A percentile compares a stretch with the other conserved stretches of the same genome.
Conservation (phyloP, 2,113 vertebrate species). For the Grammomys surdaster region DNA sequence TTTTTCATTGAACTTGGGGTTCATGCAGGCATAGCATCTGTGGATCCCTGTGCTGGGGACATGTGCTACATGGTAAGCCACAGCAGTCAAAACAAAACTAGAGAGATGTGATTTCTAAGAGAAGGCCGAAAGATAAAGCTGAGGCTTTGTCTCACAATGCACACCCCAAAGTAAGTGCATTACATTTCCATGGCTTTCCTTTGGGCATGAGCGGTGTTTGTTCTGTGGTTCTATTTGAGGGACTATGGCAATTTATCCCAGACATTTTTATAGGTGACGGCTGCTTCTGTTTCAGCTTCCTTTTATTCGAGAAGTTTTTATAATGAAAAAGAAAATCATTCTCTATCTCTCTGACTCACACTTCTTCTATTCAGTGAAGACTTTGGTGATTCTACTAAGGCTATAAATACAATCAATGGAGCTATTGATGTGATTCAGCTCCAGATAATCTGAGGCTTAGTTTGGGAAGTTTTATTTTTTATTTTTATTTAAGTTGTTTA, state of each 20-base stretch:
- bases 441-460: slow-evolving; percentile 21
- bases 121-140: neutral
- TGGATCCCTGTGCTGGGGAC: too few species aligned
- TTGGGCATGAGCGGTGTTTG: neutral
- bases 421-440: neutral
- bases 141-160: neutral
- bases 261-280: neutral
- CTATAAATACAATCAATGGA: slow-evolving; percentile 44
- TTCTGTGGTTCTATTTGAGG: slow-evolving; percentile 28
- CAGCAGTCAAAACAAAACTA: neutral
- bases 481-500: neutral
- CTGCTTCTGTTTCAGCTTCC: neutral
- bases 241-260: slow-evolving; percentile 32
- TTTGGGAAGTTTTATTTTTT: neutral
- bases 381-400: neutral
- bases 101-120: neutral
- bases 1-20: neutral
- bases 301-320: neutral
- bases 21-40: neutral
- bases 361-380: slow-evolving; percentile 39
- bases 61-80: neutral
- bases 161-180: neutral
- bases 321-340: slow-evolving; percentile 53
- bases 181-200: neutral
- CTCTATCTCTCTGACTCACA: neutral